phyloP scores from a whole-genome alignment of 2,888 invertebrate genomes.

The Nyleta sp. region DNA sequence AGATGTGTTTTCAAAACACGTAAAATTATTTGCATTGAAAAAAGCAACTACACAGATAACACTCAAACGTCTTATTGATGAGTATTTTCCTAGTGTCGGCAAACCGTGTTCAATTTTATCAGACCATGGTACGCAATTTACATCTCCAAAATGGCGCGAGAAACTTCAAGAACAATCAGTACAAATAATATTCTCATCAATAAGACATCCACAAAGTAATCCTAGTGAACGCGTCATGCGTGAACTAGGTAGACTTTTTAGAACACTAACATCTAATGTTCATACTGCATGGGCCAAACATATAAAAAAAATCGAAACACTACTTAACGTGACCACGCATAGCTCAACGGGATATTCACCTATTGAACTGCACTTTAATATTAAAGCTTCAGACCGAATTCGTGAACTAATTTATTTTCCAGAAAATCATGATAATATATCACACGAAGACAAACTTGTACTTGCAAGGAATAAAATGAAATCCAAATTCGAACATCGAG shows the following conservation, averaged over 20 bases:
- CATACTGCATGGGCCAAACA: constrained; percentile 30
- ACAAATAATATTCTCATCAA: constrained; percentile 3
- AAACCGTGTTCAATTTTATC: constrained; percentile 20
- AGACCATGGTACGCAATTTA: constrained; percentile 29
- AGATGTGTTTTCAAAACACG: constrained; percentile 37
- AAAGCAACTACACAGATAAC: constrained; percentile 18
- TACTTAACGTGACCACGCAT: constrained; percentile 14
- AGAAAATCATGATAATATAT: background rate
- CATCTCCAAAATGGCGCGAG: background rate
- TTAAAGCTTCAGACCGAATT: constrained; percentile 8
- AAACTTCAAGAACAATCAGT: background rate
- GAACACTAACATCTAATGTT: constrained; percentile 19
- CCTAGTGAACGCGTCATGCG: constrained; percentile 21
- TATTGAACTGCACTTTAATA: constrained; percentile 4
- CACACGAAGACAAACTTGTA: constrained; percentile 6
- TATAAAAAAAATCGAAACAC: constrained; percentile 11
- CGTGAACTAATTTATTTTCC: constrained; percentile 9
- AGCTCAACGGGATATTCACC: constrained; percentile 10
- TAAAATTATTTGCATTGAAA: constrained; percentile 26
- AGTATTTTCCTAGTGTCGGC: constrained; percentile 18
- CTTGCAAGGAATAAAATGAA: background rate
- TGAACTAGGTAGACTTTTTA: constrained; percentile 18
- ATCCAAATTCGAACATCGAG: constrained; percentile 19
- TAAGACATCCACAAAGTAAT: constrained; percentile 31
- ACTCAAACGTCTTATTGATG: background rate